Percentiles rank a stretch among this genome's conserved stretches.
These are phyloP conservation scores for Linurgus olivaceus DNA, from an alignment of 2,797 vertebrate species.

Conservation along the genomic window DNA sequence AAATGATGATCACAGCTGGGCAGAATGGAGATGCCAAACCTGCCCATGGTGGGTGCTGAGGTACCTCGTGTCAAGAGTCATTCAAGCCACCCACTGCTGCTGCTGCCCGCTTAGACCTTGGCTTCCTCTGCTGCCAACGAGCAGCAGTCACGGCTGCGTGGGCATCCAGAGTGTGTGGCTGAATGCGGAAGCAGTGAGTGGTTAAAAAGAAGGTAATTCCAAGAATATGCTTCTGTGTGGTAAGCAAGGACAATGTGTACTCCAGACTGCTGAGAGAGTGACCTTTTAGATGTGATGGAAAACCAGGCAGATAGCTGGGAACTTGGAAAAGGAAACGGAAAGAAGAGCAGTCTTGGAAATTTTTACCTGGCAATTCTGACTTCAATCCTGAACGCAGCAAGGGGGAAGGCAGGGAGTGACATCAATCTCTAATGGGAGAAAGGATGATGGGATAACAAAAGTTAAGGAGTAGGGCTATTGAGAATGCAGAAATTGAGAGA, in stretches of 20 bases:
- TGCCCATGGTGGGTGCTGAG: not conserved
- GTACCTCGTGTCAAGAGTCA: not conserved
- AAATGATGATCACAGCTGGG: not conserved
- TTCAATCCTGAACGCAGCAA: not conserved
- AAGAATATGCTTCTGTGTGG: not conserved
- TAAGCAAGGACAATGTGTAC: not conserved
- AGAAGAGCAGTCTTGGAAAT: not conserved
- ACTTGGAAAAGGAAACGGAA: not conserved
- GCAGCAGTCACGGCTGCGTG: slow-evolving; percentile 16
- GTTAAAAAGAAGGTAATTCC: slow-evolving; percentile 13
- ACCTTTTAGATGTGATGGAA: slow-evolving; percentile 30
- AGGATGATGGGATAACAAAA: not conserved
- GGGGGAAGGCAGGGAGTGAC: not conserved
- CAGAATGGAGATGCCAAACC: not conserved
- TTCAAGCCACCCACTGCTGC: slow-evolving; percentile 22
- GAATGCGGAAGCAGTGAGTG: not conserved
- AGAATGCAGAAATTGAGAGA: not conserved
- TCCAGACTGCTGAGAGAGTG: not conserved
- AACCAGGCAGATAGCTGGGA: not conserved
- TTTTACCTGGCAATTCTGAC: not conserved
- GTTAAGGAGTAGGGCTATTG: not conserved
- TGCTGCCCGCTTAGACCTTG: not conserved
- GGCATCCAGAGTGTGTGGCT: slow-evolving; percentile 7
- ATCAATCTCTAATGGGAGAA: not conserved
- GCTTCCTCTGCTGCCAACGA: not conserved